Percentiles rank a stretch among this genome's conserved stretches.
phyloP scores from a whole-genome alignment of 2,888 invertebrate genomes.

The Unio delphinus region DNA sequence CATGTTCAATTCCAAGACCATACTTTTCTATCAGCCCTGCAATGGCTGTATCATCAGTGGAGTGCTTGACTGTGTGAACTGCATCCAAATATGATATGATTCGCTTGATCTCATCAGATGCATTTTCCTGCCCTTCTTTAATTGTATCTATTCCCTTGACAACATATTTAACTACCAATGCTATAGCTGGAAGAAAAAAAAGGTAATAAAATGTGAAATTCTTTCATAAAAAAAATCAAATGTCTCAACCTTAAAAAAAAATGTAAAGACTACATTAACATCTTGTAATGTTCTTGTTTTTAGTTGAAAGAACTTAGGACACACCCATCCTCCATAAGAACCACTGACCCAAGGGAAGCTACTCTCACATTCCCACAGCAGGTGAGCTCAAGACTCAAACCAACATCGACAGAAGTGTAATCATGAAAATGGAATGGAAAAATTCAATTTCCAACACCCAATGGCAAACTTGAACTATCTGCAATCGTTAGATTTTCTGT shows the following conservation, averaged over 20 bases:
- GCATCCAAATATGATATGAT: slow-evolving; percentile 61
- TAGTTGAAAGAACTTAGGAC: no score
- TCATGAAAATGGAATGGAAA: no score
- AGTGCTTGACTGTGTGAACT: slow-evolving; percentile 60
- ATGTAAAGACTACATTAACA: not conserved
- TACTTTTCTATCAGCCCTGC: slow-evolving; percentile 68
- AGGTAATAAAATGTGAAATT: not conserved
- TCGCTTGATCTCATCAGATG: slow-evolving; percentile 35
- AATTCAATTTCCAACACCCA: no score
- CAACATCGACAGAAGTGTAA: no score
- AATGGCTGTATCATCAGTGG: slow-evolving; percentile 55
- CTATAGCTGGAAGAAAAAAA: slow-evolving; percentile 49
- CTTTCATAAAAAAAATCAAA: not conserved
- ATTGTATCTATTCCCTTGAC: slow-evolving; percentile 59
- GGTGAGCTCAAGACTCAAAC: no score
- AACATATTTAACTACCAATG: slow-evolving; percentile 59
- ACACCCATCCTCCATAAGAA: no score
- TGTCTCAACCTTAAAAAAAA: not conserved
- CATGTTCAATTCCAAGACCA: slow-evolving; percentile 78
- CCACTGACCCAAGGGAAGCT: no score
- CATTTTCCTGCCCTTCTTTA: slow-evolving; percentile 49
- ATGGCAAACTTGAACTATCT: no score
- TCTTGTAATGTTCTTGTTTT: no score
- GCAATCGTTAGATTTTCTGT: no score
- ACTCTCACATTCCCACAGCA: no score